Percentiles rank a stretch among this genome's conserved stretches.
phyloP scores from a whole-genome alignment of 92 coral and sea anemone genomes.

The Paramuricea clavata region DNA sequence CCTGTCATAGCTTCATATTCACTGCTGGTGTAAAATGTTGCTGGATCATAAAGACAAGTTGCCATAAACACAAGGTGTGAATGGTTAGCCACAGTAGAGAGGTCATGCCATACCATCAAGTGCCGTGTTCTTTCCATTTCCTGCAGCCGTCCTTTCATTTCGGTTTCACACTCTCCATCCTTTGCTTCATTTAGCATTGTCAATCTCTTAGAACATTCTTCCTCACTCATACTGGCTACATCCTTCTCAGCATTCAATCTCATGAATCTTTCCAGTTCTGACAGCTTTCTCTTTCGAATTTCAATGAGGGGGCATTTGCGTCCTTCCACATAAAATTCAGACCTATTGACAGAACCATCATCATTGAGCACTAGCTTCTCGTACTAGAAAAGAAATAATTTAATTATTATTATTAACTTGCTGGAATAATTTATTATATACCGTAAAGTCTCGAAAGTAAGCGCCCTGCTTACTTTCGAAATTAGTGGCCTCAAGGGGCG shows the following conservation, averaged over 20 bases:
- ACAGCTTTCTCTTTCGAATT: not conserved
- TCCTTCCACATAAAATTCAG: conserved; percentile 24
- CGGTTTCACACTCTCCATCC: not conserved
- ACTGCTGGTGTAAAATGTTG: conserved; percentile 36
- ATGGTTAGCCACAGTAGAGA: conserved; percentile 69
- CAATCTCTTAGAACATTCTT: not conserved
- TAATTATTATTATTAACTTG: too few relatives aligned
- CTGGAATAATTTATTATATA: too few relatives aligned
- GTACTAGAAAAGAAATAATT: not conserved
- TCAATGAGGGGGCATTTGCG: not conserved
- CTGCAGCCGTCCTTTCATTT: conserved; percentile 43
- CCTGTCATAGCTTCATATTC: conserved; percentile 34
- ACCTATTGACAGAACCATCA: too few relatives aligned
- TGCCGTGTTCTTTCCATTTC: conserved; percentile 47
- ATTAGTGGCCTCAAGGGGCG: too few relatives aligned
- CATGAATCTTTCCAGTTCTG: conserved; percentile 2
- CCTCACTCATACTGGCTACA: not conserved
- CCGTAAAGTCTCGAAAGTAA: too few relatives aligned
- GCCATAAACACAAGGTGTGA: conserved; percentile 65
- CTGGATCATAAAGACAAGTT: conserved; percentile 54
- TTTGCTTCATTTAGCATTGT: not conserved
- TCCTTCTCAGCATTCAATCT: not conserved
- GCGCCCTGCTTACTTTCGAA: too few relatives aligned
- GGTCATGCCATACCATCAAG: conserved; percentile 63
- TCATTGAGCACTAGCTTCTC: conserved; percentile 11